Base-by-base conservation (phyloP, 2,888 invertebrate genomes). In the Melitaea athalia region DNA sequence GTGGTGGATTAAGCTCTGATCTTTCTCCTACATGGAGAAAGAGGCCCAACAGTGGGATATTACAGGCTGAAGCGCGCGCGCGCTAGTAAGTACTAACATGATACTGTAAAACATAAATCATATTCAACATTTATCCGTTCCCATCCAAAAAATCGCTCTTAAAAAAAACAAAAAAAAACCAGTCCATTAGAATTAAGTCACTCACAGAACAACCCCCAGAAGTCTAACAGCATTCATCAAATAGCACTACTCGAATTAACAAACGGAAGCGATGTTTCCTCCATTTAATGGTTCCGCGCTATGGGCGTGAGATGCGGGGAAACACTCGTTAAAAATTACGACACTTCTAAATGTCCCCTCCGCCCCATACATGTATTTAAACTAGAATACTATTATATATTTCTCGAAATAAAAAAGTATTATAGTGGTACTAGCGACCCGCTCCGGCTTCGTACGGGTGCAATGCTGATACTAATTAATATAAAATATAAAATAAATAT, bases 251-350 rank as follows among this genome's bases (percentile, higher is more conserved):
- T 88, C 77, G 82, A 86, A 80, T 90, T 91, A 91, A 91, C 89
- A 89, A 88, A 88, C 91, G 91, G 91, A 92, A 90, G 85, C 87
- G 86, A 90, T 88, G 87, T 85, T 90, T 90, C 91, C 91, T 89
- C 83, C 80, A 81, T 79, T 82, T 91, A 90, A 91, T 90, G 89
- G 89, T 87, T 86, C 85, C 86, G 85, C 79, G 78, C 80, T 71
- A 66, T 71, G 72, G 70, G 77, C 74, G 68, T 71, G 70, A 73
- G 73, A 70, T 71, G 68, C 70, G 72, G 72, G 80, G 76, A 69
- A 62, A 67, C 69, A 71, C 70, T 69, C 71, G 69, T 70, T 70
- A 68, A 70, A 70, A 70, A 84, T 80, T 83, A 85, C 79, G 79
- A 81, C 81, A 79, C 76, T 77, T 69, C 60, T 70, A 72, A 72